Percentiles rank a stretch among this genome's conserved stretches.
Evolutionary conservation across 2,113 vertebrate species (phyloP).

Genomic region (Steatornis caripensis): DNA sequence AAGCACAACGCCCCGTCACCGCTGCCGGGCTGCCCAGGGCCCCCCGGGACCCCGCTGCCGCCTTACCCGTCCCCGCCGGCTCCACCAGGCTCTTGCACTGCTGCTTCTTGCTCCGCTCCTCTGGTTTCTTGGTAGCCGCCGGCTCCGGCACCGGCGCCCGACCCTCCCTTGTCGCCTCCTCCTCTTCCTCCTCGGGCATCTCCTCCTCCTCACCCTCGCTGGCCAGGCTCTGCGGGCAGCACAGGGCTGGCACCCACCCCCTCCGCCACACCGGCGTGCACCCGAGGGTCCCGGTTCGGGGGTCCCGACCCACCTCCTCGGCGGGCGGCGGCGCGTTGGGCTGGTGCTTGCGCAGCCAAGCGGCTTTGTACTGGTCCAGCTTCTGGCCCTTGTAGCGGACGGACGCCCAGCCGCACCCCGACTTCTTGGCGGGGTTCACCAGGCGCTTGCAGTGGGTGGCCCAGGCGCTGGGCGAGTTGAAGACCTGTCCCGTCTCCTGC

Average conservation of each 20-base stretch:
- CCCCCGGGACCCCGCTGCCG: neutral
- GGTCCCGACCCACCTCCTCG: slow-evolving; percentile 82
- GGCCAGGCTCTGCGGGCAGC: slow-evolving; percentile 77
- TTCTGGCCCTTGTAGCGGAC: slow-evolving; percentile 96
- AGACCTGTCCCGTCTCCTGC: slow-evolving; percentile 94
- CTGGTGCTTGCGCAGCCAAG: slow-evolving; percentile 91
- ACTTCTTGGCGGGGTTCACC: slow-evolving; percentile 96
- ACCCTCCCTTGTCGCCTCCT: slow-evolving; percentile 68
- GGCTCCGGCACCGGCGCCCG: slow-evolving; percentile 4
- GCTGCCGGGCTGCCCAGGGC: neutral
- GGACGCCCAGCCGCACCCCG: slow-evolving; percentile 94
- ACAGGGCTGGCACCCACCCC: neutral
- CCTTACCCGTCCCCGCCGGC: neutral
- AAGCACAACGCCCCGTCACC: neutral
- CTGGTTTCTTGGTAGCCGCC: slow-evolving; percentile 46
- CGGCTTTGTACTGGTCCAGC: slow-evolving; percentile 93
- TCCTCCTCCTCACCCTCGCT: slow-evolving; percentile 94
- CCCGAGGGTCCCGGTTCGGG: too few relatives aligned
- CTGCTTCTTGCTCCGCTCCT: slow-evolving; percentile 81
- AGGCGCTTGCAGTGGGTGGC: slow-evolving; percentile 97
- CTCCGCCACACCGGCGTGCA: accelerated
- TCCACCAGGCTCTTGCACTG: slow-evolving; percentile 56
- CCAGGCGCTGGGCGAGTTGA: slow-evolving; percentile 96
- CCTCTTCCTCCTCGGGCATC: slow-evolving; percentile 85
- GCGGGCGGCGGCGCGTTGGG: slow-evolving; percentile 74